These are phyloP conservation scores for Zaprionus gabonicus DNA, from an alignment of 1,140 invertebrate species.

Conservation along the genomic window DNA sequence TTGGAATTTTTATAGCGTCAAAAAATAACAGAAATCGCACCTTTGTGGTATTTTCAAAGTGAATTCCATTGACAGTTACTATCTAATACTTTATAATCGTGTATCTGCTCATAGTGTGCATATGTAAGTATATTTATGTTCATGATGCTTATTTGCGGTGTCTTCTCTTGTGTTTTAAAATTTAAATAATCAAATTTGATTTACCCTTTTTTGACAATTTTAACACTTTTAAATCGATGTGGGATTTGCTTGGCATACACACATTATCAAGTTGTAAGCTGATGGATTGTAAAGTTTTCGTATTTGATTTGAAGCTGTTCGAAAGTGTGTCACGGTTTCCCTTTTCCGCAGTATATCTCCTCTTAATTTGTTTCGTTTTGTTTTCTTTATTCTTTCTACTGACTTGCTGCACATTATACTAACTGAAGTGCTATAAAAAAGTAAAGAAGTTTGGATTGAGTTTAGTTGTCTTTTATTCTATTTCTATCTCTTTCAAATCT, in stretches of 20 bases:
- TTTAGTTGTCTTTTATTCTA: too few species aligned
- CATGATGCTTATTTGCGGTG: constrained; percentile 1
- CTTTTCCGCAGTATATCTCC: neutral
- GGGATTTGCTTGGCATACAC: neutral
- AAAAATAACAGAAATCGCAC: constrained; percentile 30
- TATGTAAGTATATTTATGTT: neutral
- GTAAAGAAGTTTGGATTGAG: too few species aligned
- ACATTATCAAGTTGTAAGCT: neutral
- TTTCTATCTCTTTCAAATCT: too few species aligned
- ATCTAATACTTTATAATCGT: constrained; percentile 11
- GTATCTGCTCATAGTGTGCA: neutral
- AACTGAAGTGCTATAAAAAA: too few species aligned
- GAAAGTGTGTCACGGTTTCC: neutral
- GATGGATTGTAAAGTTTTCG: neutral
- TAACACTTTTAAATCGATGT: neutral
- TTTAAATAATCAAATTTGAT: constrained; percentile 16
- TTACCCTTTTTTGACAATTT: constrained; percentile 2
- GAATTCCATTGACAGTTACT: constrained; percentile 8
- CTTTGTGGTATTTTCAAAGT: constrained; percentile 6
- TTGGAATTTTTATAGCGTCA: constrained; percentile 17
- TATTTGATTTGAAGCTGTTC: neutral
- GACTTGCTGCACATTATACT: too few species aligned
- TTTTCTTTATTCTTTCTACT: neutral
- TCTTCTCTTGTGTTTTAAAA: neutral
- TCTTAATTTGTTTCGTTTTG: neutral